Percentiles rank a stretch among this genome's conserved stretches.
Conservation (phyloP, 2,113 vertebrate genomes). For the Lamprotornis superbus region DNA sequence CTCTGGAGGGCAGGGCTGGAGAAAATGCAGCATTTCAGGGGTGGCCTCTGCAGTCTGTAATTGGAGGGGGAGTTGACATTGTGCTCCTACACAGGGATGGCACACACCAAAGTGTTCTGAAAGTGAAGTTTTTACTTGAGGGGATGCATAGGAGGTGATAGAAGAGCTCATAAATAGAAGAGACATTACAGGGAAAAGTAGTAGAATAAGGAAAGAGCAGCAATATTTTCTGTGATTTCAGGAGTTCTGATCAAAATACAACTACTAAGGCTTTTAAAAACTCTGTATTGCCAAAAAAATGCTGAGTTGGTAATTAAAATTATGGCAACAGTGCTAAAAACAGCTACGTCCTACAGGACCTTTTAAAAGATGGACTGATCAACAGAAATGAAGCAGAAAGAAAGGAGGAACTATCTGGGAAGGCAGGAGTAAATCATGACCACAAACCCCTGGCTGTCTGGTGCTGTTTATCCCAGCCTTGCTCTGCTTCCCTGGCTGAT, state of each 20-base stretch:
- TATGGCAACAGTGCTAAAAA: neutral
- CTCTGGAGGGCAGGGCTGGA: neutral
- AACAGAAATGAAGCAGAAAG: neutral
- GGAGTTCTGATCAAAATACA: neutral
- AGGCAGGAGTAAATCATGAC: neutral
- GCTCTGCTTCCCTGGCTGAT: conserved; percentile 62
- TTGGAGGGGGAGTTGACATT: neutral
- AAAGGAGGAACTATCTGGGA: conserved; percentile 32
- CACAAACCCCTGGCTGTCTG: neutral
- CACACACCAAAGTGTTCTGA: neutral
- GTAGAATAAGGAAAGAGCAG: neutral
- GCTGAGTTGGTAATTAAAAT: neutral
- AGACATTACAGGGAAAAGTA: neutral
- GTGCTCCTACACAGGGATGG: rapidly evolving
- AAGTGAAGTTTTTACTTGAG: neutral
- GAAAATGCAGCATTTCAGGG: neutral
- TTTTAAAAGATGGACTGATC: neutral
- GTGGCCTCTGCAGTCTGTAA: neutral
- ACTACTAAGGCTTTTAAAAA: neutral
- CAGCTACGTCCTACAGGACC: neutral
- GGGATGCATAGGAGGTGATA: neutral
- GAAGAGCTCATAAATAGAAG: neutral
- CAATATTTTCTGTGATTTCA: neutral
- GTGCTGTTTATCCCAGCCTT: conserved; percentile 35
- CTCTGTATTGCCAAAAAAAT: neutral